phyloP scores from a whole-genome alignment of 2,888 invertebrate species.

The Rhamnusium bicolor region DNA sequence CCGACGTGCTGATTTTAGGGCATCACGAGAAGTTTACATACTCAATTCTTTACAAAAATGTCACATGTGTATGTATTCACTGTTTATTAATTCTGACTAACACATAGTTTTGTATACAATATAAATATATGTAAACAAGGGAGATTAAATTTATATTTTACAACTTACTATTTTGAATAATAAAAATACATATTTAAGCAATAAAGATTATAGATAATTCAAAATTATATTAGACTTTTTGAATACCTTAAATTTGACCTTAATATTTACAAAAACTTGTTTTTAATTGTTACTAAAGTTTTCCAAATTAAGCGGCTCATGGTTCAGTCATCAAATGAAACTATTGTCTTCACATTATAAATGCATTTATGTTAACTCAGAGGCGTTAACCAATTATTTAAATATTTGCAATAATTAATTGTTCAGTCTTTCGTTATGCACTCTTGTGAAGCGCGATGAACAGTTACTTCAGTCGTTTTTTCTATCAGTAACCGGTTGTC shows the following conservation, averaged over 20 bases:
- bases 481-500: conserved; percentile 44
- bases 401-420: neutral
- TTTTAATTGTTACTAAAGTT: neutral
- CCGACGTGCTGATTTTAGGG: too few species aligned
- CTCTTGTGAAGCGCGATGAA: conserved; percentile 14
- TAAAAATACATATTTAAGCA: neutral
- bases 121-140: neutral
- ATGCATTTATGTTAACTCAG: too few species aligned
- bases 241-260: neutral
- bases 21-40: too few species aligned
- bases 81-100: too few species aligned
- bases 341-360: too few species aligned
- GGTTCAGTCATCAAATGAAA: too few species aligned
- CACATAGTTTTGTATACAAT: too few species aligned
- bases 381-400: conserved; percentile 8
- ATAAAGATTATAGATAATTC: neutral
- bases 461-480: conserved; percentile 39
- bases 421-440: conserved; percentile 8
- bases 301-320: neutral
- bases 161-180: neutral
- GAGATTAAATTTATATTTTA: neutral
- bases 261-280: neutral
- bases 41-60: too few species aligned
- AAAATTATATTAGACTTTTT: neutral
- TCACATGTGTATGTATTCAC: too few species aligned